Evolutionary conservation across 2,113 vertebrate species (phyloP), one percentile per base, ranked within the genome.

Genomic region (Micronisus gabar): DNA sequence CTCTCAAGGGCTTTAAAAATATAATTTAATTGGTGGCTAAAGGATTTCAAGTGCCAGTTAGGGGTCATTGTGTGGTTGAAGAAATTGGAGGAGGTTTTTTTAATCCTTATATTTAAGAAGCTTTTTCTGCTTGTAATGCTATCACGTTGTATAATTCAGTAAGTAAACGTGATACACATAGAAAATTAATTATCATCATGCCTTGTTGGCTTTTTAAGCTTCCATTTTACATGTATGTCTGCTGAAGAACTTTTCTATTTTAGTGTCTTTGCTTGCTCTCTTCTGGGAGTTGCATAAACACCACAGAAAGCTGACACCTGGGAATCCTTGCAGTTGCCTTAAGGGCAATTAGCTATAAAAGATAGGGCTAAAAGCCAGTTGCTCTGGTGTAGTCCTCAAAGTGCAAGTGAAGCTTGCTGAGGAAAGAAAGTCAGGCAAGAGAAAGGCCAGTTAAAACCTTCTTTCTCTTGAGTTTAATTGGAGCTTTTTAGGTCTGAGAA

Each of bases 361-460:
- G 81, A 63, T 1, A 75, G 48, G 92, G 48, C 89, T 96, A 94
- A 96, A 96, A 96, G 96, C 90, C 95, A 95, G 95, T 90, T 97
- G 74, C 81, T 90, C 53, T 88, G 41, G 48, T 82, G 92, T 88
- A 92, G 74, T 70, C 84, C 74, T 96, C 34, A 76, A 95, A 94
- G 66, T 38, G 66, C 79, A 80, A 79, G 81, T 86, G 74, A 72
- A 79, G 43, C 70, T 91, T 79, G 48, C 62, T 90, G 74, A 76
- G 85, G 90, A 96, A 80, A 86, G 10, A 25, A 91, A 93, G 62
- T 40, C 70, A 88, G n/a, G n/a, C n/a, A 26, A 56, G 56, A 75
- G 62, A 89, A 89, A 96, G 34, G 58, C 25, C 58, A 41, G 62
- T 48, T 76, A 74, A 93, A 93, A 81, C 10, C 7, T 61, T 81